phyloP scores from a whole-genome alignment of 2,888 invertebrate species.

The Anagyrus pseudococci region DNA sequence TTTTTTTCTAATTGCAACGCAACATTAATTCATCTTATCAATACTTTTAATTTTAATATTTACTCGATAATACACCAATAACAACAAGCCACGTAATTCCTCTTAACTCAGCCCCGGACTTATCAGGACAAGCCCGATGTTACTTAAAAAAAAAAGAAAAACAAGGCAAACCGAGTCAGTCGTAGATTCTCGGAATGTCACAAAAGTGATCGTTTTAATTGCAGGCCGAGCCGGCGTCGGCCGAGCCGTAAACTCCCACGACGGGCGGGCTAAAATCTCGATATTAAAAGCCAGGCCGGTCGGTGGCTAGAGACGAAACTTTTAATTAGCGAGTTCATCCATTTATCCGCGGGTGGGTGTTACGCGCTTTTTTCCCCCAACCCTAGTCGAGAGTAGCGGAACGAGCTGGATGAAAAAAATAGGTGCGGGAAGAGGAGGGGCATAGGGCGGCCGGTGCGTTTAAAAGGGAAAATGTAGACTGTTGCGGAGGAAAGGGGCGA shows the following conservation, averaged over 20 bases:
- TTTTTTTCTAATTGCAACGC: too few species aligned
- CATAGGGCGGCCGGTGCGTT: too few species aligned
- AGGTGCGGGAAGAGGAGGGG: background rate
- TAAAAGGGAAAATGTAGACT: too few species aligned
- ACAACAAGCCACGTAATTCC: too few species aligned
- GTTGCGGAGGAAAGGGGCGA: background rate
- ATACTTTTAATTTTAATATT: too few species aligned
- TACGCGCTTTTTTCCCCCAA: too few species aligned
- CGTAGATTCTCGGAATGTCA: background rate
- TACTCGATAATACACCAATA: too few species aligned
- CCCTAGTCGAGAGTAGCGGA: too few species aligned
- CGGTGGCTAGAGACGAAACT: slow-evolving; percentile 43
- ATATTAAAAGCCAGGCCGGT: slow-evolving; percentile 32
- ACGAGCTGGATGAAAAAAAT: background rate
- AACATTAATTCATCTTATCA: too few species aligned
- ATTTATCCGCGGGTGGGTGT: slow-evolving; percentile 45
- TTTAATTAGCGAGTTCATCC: slow-evolving; percentile 58
- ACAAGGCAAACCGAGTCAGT: too few species aligned
- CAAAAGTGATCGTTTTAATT: background rate
- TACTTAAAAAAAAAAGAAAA: background rate
- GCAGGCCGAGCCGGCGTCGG: background rate
- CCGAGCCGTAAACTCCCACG: background rate
- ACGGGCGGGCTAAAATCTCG: slow-evolving; percentile 24
- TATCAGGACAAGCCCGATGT: too few species aligned
- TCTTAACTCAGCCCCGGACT: too few species aligned